These are phyloP conservation scores for Acanthurus leucopareius DNA, from an alignment of 2,797 vertebrate genomes.

Conservation along the genomic window DNA sequence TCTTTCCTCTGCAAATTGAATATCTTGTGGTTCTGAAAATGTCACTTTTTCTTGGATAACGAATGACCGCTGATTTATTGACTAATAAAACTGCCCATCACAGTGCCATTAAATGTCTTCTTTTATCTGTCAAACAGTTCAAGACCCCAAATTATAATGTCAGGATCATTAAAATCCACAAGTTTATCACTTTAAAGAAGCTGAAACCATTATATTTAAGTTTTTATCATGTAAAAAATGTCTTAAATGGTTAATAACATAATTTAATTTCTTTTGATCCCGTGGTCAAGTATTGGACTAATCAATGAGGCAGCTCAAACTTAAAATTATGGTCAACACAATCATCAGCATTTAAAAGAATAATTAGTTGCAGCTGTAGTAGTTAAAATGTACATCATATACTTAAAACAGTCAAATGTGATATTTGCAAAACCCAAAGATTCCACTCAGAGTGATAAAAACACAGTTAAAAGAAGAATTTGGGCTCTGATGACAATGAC, in stretches of 20 bases:
- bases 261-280: not conserved
- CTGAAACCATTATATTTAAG: too few species aligned
- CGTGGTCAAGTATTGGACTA: too few species aligned
- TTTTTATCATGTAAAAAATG: too few species aligned
- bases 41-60: not conserved
- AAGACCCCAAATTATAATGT: too few species aligned
- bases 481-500: not conserved
- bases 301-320: not conserved
- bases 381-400: not conserved
- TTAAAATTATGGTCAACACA: not conserved
- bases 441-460: constrained; percentile 1
- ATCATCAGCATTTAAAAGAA: not conserved
- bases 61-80: not conserved
- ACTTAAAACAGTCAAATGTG: not conserved
- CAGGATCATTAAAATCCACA: too few species aligned
- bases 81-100: not conserved
- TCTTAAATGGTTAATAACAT: too few species aligned
- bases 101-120: too few species aligned
- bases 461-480: not conserved
- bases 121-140: too few species aligned
- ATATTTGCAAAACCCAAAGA: not conserved
- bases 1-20: not conserved
- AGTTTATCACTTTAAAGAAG: too few species aligned
- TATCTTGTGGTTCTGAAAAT: not conserved
- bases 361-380: not conserved